A percentile compares a stretch with the other conserved stretches of the same genome.
Conservation (phyloP, 2,888 invertebrate species). For the Cephus runcator region DNA sequence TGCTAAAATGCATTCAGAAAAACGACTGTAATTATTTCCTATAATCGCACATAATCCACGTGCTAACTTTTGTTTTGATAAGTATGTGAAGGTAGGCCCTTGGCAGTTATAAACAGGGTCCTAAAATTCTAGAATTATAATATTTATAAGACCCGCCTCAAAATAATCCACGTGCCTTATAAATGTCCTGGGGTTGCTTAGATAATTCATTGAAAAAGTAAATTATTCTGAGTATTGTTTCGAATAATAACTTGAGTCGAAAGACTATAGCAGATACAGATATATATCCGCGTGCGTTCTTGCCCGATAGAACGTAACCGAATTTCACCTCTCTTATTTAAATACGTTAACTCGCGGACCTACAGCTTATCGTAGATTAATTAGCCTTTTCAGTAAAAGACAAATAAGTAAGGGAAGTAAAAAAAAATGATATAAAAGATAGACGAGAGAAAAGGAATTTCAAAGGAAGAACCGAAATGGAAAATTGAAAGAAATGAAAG, state of each 20-base stretch:
- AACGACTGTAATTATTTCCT: no score
- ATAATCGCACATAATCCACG: not conserved
- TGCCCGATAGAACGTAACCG: no score
- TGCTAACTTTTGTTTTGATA: not conserved
- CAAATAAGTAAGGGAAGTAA: no score
- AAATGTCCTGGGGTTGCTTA: not conserved
- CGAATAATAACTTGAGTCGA: not conserved
- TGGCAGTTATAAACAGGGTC: not conserved
- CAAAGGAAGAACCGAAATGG: not conserved
- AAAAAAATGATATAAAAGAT: no score
- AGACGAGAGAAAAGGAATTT: no score
- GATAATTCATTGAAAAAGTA: not conserved
- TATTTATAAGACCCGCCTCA: not conserved
- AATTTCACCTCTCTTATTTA: no score
- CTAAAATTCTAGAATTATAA: not conserved
- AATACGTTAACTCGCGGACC: no score
- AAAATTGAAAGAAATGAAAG: not conserved
- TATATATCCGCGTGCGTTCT: no score
- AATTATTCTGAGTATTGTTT: not conserved
- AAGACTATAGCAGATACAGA: no score
- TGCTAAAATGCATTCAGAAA: not conserved
- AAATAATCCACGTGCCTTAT: not conserved
- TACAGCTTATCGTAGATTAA: no score
- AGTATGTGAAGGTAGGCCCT: not conserved
- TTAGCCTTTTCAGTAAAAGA: not conserved